Evolutionary conservation across 1,140 invertebrate genomes (phyloP).

Genomic region (Coelopa frigida): DNA sequence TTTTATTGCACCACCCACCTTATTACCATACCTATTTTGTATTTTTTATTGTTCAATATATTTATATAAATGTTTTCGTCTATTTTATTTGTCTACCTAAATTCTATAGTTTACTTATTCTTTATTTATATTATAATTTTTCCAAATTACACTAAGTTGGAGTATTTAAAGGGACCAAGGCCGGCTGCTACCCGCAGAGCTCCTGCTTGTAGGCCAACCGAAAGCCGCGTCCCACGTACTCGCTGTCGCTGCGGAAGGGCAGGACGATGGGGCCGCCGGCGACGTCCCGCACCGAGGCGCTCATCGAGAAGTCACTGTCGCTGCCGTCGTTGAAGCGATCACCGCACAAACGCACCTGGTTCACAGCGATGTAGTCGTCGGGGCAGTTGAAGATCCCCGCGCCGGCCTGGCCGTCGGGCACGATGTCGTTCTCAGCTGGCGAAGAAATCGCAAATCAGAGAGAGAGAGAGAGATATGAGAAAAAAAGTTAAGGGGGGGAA

Average conservation of each 20-base stretch:
- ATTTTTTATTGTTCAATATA: too few relatives aligned
- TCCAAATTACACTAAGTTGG: too few relatives aligned
- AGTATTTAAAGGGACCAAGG: too few relatives aligned
- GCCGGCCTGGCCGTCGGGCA: slow-evolving; percentile 60
- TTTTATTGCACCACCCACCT: too few relatives aligned
- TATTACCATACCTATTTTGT: too few relatives aligned
- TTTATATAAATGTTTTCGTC: too few relatives aligned
- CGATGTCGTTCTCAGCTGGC: slow-evolving; percentile 40
- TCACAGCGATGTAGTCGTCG: slow-evolving; percentile 61
- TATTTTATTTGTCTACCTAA: too few relatives aligned
- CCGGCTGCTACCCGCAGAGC: slow-evolving; percentile 45
- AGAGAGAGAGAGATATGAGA: background rate
- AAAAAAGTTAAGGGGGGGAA: background rate
- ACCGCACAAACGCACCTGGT: slow-evolving; percentile 61
- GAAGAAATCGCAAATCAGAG: background rate
- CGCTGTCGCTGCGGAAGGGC: slow-evolving; percentile 47
- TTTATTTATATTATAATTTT: too few relatives aligned
- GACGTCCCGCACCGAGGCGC: slow-evolving; percentile 59
- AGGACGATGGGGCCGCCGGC: slow-evolving; percentile 51
- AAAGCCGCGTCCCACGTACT: slow-evolving; percentile 51
- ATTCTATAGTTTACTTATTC: too few relatives aligned
- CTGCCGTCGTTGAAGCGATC: slow-evolving; percentile 64
- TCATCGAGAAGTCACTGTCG: slow-evolving; percentile 53
- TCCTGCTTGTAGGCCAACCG: slow-evolving; percentile 51
- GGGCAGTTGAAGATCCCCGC: slow-evolving; percentile 65